A percentile compares a stretch with the other conserved stretches of the same genome.
Evolutionary conservation across 2,888 invertebrate genomes (phyloP).

Genomic region (Buathra laborator): DNA sequence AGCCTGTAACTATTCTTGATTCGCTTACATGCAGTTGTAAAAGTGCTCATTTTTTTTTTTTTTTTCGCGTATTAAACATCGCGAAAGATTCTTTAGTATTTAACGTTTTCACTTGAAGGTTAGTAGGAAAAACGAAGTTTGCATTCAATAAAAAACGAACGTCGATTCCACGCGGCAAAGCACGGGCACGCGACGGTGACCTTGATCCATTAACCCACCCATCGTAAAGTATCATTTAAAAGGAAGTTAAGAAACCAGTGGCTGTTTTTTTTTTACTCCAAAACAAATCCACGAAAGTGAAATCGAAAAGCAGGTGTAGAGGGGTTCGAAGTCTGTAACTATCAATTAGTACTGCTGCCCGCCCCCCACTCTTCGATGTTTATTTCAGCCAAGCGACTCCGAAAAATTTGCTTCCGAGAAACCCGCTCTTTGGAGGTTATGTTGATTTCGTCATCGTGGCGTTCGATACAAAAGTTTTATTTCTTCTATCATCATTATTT

Average conservation of each 20-base stretch:
- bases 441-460: not conserved
- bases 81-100: not conserved
- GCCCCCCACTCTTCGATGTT: not conserved
- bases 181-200: slow-evolving; percentile 43
- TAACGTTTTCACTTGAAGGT: not conserved
- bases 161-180: slow-evolving; percentile 28
- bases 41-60: not conserved
- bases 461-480: not conserved
- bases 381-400: not conserved
- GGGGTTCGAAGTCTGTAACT: not conserved
- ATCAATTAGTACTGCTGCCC: not conserved
- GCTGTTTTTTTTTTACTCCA: not conserved
- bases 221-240: not conserved
- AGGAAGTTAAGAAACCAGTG: not conserved
- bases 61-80: not conserved
- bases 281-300: not conserved
- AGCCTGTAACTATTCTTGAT: not conserved
- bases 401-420: not conserved
- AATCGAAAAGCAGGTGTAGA: not conserved
- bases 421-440: not conserved
- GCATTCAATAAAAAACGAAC: not conserved
- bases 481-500: not conserved
- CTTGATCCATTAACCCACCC: slow-evolving; percentile 58
- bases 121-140: not conserved
- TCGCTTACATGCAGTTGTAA: not conserved